A percentile compares a stretch with the other conserved stretches of the same genome.
Conservation (phyloP, 1,140 invertebrate genomes). For the Pararge aegeria region DNA sequence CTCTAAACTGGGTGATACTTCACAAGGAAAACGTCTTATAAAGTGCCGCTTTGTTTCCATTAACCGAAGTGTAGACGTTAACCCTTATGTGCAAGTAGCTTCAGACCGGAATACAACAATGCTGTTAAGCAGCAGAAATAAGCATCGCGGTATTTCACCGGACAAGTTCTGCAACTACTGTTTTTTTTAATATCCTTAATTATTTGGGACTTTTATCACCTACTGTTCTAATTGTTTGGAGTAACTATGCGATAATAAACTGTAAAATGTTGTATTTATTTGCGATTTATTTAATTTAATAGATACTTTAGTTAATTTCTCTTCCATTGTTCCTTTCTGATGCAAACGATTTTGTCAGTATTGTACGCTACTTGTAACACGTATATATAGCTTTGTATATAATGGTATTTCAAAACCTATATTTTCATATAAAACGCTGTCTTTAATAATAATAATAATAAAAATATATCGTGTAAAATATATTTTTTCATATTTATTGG, state of each 20-base stretch:
- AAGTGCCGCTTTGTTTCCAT: no score
- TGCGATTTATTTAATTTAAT: slow-evolving; percentile 26
- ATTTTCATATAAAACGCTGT: slow-evolving; percentile 69
- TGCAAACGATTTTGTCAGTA: slow-evolving; percentile 49
- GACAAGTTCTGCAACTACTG: no score
- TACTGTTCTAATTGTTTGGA: no score
- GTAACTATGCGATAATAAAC: background rate
- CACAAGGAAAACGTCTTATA: no score
- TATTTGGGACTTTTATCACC: no score
- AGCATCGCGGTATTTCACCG: no score
- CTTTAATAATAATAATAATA: slow-evolving; percentile 40
- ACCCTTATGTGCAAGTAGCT: no score
- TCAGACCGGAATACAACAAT: no score
- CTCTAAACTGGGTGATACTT: no score
- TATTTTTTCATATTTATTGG: slow-evolving; percentile 70
- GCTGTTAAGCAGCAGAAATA: no score
- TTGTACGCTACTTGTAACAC: slow-evolving; percentile 48
- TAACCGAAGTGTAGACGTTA: no score
- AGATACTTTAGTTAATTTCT: slow-evolving; percentile 20
- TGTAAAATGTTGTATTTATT: slow-evolving; percentile 26
- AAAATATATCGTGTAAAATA: slow-evolving; percentile 31
- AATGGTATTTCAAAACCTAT: slow-evolving; percentile 47
- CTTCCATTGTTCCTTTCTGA: slow-evolving; percentile 45
- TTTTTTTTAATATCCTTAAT: no score
- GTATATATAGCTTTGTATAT: slow-evolving; percentile 51